phyloP scores from a whole-genome alignment of 2,888 invertebrate species.

The Himalopsyche kuldschensis region DNA sequence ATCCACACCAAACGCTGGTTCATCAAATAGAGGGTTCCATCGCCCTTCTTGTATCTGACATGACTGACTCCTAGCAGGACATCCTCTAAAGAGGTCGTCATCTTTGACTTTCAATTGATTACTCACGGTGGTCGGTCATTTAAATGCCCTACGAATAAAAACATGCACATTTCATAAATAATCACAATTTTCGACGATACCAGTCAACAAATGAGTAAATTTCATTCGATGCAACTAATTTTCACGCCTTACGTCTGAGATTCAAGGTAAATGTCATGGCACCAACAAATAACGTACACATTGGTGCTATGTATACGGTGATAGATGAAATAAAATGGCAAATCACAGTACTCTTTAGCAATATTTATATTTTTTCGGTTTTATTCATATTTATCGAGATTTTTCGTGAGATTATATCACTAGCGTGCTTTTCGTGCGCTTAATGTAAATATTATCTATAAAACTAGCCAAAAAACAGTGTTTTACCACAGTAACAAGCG shows the following conservation, averaged over 20 bases:
- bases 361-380: conserved; percentile 9
- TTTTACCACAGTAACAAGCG: conserved; percentile 21
- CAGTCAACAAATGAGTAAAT: neutral
- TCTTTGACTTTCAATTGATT: conserved; percentile 47
- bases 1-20: conserved; percentile 95
- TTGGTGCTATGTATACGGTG: neutral
- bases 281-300: neutral
- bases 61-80: conserved; percentile 89
- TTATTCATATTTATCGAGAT: neutral
- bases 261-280: neutral
- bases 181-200: neutral
- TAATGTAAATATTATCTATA: neutral
- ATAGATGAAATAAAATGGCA: conserved; percentile 30
- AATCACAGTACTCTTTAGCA: conserved; percentile 9
- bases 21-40: conserved; percentile 95
- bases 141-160: conserved; percentile 26
- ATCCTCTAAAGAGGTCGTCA: conserved; percentile 92
- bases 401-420: neutral
- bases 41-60: conserved; percentile 94
- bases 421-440: neutral
- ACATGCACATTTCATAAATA: neutral
- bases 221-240: neutral
- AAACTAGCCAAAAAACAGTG: conserved; percentile 13
- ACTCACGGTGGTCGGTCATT: conserved; percentile 36
- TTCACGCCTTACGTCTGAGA: neutral